These are phyloP conservation scores for Anguilla pacifica DNA, from an alignment of 2,797 vertebrate species.

Conservation along the genomic window DNA sequence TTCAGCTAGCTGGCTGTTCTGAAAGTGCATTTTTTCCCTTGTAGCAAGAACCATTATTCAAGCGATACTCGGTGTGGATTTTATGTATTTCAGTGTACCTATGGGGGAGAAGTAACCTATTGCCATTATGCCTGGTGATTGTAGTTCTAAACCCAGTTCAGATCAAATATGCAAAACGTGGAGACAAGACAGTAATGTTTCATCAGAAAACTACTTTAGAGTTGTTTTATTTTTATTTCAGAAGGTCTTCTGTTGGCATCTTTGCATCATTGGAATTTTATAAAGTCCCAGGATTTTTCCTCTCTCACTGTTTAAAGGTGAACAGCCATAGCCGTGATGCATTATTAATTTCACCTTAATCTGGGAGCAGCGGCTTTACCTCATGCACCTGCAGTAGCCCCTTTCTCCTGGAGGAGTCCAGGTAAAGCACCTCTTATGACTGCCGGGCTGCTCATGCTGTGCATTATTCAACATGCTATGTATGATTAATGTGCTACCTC, in stretches of 20 bases:
- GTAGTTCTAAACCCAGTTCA: no score
- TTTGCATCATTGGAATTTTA: neutral
- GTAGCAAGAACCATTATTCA: no score
- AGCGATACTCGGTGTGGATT: no score
- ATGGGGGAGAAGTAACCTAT: no score
- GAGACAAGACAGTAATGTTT: neutral
- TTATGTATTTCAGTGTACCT: no score
- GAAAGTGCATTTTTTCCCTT: no score
- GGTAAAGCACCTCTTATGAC: neutral
- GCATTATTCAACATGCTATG: neutral
- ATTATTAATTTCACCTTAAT: neutral
- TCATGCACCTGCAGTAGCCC: neutral
- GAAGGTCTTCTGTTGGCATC: neutral
- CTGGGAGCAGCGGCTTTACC: no score
- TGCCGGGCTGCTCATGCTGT: neutral
- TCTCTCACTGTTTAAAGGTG: no score
- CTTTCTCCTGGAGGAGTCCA: neutral
- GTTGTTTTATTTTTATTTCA: neutral
- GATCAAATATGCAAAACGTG: no score
- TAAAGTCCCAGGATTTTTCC: neutral
- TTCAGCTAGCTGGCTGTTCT: no score
- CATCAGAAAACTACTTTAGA: neutral
- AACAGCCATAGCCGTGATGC: neutral
- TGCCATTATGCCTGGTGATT: no score
- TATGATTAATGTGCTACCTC: neutral